phyloP scores from a whole-genome alignment of 2,113 vertebrate genomes.

The Dasypus novemcinctus region DNA sequence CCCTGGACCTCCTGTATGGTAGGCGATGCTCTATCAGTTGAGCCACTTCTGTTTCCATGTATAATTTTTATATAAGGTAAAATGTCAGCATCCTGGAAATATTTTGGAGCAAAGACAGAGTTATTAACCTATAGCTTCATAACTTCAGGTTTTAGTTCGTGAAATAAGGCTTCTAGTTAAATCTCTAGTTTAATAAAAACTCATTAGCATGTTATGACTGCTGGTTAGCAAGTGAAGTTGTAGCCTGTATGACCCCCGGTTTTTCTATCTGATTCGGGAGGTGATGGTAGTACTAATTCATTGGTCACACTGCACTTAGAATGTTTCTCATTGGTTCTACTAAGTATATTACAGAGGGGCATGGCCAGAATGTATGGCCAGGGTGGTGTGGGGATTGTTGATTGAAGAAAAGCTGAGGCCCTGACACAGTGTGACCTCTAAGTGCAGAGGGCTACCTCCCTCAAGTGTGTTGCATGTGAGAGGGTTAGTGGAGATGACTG shows the following conservation, averaged over 20 bases:
- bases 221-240: background rate
- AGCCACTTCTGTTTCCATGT: too few species aligned
- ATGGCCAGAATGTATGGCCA: background rate
- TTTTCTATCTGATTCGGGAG: background rate
- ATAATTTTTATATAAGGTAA: conserved; percentile 34
- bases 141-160: conserved; percentile 13
- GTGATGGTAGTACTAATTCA: background rate
- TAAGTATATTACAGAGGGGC: background rate
- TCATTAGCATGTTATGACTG: background rate
- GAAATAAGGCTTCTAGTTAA: background rate
- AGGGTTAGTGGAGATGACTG: background rate
- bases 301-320: background rate
- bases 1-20: too few species aligned
- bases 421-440: background rate
- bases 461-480: background rate
- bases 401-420: background rate
- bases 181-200: background rate
- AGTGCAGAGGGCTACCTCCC: background rate
- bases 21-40: too few species aligned
- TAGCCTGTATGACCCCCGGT: background rate
- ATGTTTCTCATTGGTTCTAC: background rate
- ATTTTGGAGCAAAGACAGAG: background rate
- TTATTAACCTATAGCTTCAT: background rate
- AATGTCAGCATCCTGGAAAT: conserved; percentile 1
- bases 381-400: background rate